Evolutionary conservation across 2,797 vertebrate species (phyloP).

Genomic region (Okamejei kenojei): DNA sequence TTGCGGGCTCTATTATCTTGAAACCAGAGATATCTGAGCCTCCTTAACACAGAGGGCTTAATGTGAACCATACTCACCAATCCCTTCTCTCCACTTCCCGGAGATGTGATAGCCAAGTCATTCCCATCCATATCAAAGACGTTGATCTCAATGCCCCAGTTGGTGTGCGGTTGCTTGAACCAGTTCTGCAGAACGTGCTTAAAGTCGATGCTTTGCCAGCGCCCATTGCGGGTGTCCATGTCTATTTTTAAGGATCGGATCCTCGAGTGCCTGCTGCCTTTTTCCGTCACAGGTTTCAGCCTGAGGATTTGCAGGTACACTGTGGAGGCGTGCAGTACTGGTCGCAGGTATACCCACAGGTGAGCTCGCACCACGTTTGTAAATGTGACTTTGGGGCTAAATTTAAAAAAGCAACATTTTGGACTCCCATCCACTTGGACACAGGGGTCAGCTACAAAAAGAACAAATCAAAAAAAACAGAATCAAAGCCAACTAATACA

Average conservation of each 20-base stretch:
- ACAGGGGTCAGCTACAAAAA: conserved; percentile 75
- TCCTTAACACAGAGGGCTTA: conserved; percentile 21
- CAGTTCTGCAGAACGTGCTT: conserved; percentile 97
- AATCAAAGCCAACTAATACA: conserved; percentile 23
- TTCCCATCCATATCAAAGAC: conserved; percentile 94
- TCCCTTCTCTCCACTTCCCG: conserved; percentile 87
- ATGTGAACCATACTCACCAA: conserved; percentile 71
- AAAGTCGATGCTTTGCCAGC: conserved; percentile 99
- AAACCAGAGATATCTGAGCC: neutral
- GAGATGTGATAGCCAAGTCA: conserved; percentile 88
- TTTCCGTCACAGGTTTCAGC: conserved; percentile 85
- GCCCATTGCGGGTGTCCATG: conserved; percentile 81
- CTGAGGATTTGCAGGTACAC: conserved; percentile 96
- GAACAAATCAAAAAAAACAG: conserved; percentile 39
- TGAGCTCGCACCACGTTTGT: conserved; percentile 97
- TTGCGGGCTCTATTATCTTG: neutral
- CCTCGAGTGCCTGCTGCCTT: conserved; percentile 89
- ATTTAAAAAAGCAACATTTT: conserved; percentile 97
- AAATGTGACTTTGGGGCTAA: conserved; percentile 98
- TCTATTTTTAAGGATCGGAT: conserved; percentile 97
- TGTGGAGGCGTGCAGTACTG: conserved; percentile 87
- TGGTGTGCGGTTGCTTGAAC: conserved; percentile 98
- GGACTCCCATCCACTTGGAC: conserved; percentile 95
- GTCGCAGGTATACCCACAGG: conserved; percentile 94
- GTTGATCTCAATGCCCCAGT: conserved; percentile 98